These are phyloP conservation scores for Notospermus geniculatus DNA, from an alignment of 1,140 invertebrate species.

Conservation along the genomic window DNA sequence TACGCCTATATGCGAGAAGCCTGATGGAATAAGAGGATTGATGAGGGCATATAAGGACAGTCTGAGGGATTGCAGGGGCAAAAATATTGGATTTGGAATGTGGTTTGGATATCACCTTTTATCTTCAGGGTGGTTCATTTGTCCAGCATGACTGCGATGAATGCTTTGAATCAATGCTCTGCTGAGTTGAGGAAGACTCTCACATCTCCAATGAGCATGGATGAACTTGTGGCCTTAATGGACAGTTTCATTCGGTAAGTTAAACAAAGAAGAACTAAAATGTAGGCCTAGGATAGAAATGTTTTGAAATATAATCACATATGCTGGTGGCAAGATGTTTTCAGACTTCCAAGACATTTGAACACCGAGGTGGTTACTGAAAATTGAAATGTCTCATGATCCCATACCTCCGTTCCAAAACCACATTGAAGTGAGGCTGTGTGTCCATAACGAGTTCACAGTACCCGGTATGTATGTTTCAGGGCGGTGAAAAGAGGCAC, in stretches of 20 bases:
- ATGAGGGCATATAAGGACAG: no score
- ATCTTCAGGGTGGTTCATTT: conserved; percentile 68
- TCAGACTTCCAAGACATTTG: no score
- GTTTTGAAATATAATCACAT: no score
- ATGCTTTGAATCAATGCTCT: conserved; percentile 57
- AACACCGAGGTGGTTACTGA: no score
- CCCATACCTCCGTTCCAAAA: no score
- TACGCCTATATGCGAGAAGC: no score
- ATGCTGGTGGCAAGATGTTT: no score
- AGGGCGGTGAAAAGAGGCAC: conserved; percentile 61
- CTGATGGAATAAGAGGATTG: no score
- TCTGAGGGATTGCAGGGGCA: neutral
- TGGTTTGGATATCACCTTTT: neutral
- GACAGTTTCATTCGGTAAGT: conserved; percentile 66
- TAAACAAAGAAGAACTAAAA: neutral
- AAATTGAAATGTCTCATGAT: conserved; percentile 6
- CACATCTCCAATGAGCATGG: conserved; percentile 58
- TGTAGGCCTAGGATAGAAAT: no score
- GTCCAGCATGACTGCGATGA: conserved; percentile 61
- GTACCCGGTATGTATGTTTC: no score
- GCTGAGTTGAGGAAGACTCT: conserved; percentile 41
- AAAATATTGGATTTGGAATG: neutral
- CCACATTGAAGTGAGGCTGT: no score
- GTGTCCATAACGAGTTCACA: no score
- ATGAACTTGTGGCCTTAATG: conserved; percentile 63